Evolutionary conservation across 2,888 invertebrate species (phyloP).

Genomic region (Steinernema carpocapsae): DNA sequence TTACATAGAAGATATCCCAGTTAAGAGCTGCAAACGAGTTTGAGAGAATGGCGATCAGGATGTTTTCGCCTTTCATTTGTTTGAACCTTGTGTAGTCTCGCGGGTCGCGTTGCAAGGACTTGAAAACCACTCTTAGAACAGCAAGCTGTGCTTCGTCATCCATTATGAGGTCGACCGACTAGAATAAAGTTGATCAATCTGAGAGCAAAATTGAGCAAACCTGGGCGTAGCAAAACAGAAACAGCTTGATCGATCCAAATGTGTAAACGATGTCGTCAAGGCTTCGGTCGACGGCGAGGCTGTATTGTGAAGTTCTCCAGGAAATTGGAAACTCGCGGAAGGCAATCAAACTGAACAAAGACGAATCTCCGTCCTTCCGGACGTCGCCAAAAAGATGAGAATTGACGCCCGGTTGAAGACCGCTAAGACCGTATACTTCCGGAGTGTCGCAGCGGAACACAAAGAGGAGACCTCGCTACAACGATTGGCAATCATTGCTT

Average conservation of each 20-base stretch:
- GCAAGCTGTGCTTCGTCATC: slow-evolving; percentile 39
- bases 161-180: slow-evolving; percentile 45
- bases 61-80: slow-evolving; percentile 37
- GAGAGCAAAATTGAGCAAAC: slow-evolving; percentile 36
- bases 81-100: slow-evolving; percentile 41
- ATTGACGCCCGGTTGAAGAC: slow-evolving; percentile 48
- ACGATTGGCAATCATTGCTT: background rate
- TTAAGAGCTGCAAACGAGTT: slow-evolving; percentile 32
- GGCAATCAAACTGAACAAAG: slow-evolving; percentile 44
- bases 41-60: slow-evolving; percentile 43
- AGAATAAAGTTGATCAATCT: slow-evolving; percentile 15
- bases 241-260: slow-evolving; percentile 46
- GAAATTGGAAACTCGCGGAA: slow-evolving; percentile 40
- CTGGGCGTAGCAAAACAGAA: slow-evolving; percentile 50
- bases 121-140: slow-evolving; percentile 39
- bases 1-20: background rate
- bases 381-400: slow-evolving; percentile 36
- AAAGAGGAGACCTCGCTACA: slow-evolving; percentile 44
- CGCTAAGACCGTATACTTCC: slow-evolving; percentile 46
- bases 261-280: slow-evolving; percentile 44
- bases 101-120: slow-evolving; percentile 43
- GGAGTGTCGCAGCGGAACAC: slow-evolving; percentile 44
- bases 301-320: background rate
- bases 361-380: slow-evolving; percentile 32
- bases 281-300: background rate